Evolutionary conservation across 2,797 vertebrate genomes (phyloP).

Genomic region (Hipposideros larvatus): DNA sequence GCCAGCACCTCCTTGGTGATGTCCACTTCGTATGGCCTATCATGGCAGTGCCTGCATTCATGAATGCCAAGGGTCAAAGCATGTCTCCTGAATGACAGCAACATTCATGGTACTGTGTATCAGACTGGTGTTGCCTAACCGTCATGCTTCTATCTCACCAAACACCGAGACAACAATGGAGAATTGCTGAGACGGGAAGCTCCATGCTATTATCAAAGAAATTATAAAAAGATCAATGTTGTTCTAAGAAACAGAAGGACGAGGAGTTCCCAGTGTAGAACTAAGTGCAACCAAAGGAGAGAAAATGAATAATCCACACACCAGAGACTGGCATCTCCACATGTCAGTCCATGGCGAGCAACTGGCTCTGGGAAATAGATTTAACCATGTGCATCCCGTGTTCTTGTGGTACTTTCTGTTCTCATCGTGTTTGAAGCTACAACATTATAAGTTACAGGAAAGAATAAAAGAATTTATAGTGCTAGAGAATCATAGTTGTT

Average conservation of each 20-base stretch:
- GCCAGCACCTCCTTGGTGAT: background rate
- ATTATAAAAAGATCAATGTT: background rate
- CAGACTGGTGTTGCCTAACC: background rate
- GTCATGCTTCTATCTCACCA: background rate
- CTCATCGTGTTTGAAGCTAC: conserved; percentile 10
- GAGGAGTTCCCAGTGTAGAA: background rate
- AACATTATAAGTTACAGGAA: background rate
- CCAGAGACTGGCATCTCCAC: background rate
- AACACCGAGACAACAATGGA: background rate
- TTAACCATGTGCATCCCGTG: background rate
- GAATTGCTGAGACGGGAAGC: background rate
- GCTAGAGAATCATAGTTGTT: background rate
- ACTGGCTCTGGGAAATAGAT: background rate
- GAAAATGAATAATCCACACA: background rate
- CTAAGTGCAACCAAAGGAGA: background rate
- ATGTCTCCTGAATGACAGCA: background rate
- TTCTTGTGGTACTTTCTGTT: background rate
- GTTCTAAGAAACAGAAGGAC: conserved; percentile 23
- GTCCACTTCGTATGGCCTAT: background rate
- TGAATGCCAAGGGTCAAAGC: background rate
- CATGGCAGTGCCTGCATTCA: background rate
- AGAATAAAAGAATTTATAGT: background rate
- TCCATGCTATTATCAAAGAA: background rate
- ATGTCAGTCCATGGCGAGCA: background rate
- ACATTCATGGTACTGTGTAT: background rate